phyloP scores from a whole-genome alignment of 2,113 vertebrate species.

The Crotalus viridis region DNA sequence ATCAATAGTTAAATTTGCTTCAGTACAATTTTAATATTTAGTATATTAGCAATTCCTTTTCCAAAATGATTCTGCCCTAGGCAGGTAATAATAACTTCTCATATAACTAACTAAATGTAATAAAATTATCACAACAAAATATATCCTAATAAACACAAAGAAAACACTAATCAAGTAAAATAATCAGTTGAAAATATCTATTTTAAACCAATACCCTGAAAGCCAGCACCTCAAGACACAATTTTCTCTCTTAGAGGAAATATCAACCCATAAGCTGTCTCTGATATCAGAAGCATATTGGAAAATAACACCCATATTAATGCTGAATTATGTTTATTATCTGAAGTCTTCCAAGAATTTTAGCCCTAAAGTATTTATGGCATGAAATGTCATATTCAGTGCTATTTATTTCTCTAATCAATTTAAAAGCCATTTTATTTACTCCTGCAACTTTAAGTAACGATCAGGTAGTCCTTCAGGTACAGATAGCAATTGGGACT shows the following conservation, averaged over 20 bases:
- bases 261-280: not conserved
- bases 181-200: not conserved
- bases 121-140: not conserved
- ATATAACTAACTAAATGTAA: not conserved
- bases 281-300: not conserved
- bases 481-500: not conserved
- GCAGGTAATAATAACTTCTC: not conserved
- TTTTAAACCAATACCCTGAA: not conserved
- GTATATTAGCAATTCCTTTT: not conserved
- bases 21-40: not conserved
- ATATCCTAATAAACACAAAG: not conserved
- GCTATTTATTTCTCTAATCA: not conserved
- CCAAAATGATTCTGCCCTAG: not conserved
- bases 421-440: not conserved
- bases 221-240: not conserved
- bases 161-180: not conserved
- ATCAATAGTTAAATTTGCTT: not conserved
- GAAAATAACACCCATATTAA: not conserved
- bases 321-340: too few species aligned
- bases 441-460: not conserved
- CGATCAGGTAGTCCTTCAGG: not conserved
- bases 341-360: not conserved
- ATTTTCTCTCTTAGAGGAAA: not conserved
- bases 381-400: not conserved
- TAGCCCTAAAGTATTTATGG: not conserved